These are phyloP conservation scores for Trilocha varians DNA, from an alignment of 2,888 invertebrate species.

Conservation along the genomic window DNA sequence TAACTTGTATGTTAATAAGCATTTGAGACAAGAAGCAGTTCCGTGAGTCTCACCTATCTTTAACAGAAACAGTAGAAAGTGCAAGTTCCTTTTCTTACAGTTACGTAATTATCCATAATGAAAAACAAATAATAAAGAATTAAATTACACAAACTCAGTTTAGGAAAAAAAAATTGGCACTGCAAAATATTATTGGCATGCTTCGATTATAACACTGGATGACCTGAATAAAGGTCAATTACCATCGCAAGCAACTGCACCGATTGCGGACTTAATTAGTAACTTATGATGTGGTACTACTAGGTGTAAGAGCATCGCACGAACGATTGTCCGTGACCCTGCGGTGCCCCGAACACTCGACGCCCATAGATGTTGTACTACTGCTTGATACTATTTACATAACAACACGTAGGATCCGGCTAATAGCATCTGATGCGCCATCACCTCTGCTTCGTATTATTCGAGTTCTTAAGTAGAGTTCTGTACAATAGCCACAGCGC, in stretches of 20 bases:
- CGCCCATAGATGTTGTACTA: conserved; percentile 18
- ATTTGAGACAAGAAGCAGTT: too few relatives aligned
- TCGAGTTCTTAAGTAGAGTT: conserved; percentile 38
- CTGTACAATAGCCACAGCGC: not conserved
- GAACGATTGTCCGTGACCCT: conserved; percentile 35
- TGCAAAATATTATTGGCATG: not conserved
- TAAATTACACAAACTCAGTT: too few relatives aligned
- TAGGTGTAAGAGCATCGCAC: conserved; percentile 23
- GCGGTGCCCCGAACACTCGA: conserved; percentile 10
- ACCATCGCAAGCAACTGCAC: conserved; percentile 1
- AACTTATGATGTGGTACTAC: conserved; percentile 17
- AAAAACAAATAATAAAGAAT: too few relatives aligned
- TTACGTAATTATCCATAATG: too few relatives aligned
- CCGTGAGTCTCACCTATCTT: too few relatives aligned
- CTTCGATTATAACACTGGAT: not conserved
- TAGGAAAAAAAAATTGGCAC: not conserved
- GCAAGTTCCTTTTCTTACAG: too few relatives aligned
- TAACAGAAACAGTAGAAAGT: too few relatives aligned
- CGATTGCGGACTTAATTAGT: conserved; percentile 7
- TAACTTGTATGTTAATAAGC: too few relatives aligned
- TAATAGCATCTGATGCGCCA: conserved; percentile 37
- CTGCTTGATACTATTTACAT: conserved; percentile 43
- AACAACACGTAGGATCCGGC: conserved; percentile 40
- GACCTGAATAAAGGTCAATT: conserved; percentile 6
- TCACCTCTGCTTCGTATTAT: conserved; percentile 41